These are phyloP conservation scores for Albula glossodonta DNA, from an alignment of 2,113 vertebrate species.

Conservation along the genomic window DNA sequence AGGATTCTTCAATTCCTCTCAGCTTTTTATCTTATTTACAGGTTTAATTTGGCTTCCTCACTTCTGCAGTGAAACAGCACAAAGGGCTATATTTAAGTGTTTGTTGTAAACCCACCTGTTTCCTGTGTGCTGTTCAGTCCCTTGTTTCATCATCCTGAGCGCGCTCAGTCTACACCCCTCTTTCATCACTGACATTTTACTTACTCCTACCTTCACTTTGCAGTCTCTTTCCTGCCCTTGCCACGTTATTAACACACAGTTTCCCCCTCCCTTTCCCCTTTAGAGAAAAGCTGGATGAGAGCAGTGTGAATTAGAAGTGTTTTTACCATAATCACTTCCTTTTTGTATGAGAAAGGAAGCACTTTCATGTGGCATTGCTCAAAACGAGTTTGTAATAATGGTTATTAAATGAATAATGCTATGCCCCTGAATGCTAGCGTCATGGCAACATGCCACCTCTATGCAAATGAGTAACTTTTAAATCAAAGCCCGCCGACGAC, in stretches of 20 bases:
- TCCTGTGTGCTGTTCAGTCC: conserved; percentile 18
- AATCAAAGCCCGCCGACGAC: conserved; percentile 40
- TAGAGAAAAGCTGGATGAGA: background rate
- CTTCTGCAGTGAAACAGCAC: background rate
- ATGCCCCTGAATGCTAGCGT: conserved; percentile 15
- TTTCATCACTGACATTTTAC: conserved; percentile 25
- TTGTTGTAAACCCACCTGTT: conserved; percentile 15
- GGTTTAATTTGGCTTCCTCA: conserved; percentile 2
- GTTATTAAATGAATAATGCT: conserved; percentile 30
- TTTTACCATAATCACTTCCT: conserved; percentile 17
- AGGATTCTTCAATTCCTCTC: too few species aligned
- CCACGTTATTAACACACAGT: background rate
- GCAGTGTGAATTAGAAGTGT: conserved; percentile 5
- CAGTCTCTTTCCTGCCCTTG: conserved; percentile 3
- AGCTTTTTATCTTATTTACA: conserved; percentile 10
- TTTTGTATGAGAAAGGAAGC: conserved; percentile 6
- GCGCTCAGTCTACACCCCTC: background rate
- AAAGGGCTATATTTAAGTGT: background rate
- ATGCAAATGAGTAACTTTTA: conserved; percentile 26
- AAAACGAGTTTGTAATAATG: conserved; percentile 28
- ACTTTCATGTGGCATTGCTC: conserved; percentile 20
- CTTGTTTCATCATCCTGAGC: conserved; percentile 11
- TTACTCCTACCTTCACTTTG: conserved; percentile 23
- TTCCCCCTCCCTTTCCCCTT: background rate
- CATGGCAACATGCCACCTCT: conserved; percentile 26